phyloP scores from a whole-genome alignment of 2,888 invertebrate species.

The Iphiclides podalirius region DNA sequence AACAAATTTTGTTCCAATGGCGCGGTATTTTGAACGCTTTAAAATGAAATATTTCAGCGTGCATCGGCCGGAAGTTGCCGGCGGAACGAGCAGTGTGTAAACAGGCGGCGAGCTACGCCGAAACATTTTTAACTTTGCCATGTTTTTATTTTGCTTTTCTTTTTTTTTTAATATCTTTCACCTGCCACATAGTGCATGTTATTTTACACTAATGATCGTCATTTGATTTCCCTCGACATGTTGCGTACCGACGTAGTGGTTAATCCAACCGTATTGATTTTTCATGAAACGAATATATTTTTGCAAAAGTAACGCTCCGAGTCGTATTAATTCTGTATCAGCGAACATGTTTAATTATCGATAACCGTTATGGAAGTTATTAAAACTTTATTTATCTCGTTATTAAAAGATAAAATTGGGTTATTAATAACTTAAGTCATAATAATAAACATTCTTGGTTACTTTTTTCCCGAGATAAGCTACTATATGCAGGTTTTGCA shows the following conservation, averaged over 20 bases:
- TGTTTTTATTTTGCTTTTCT: constrained; percentile 37
- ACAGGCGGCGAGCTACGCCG: constrained; percentile 46
- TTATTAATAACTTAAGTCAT: too few species aligned
- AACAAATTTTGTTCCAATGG: constrained; percentile 26
- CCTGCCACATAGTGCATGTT: constrained; percentile 9
- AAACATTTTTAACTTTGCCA: constrained; percentile 52
- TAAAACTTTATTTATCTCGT: constrained; percentile 4
- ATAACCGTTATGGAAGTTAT: neutral
- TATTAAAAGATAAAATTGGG: too few species aligned
- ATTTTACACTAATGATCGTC: constrained; percentile 21
- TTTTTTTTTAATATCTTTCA: constrained; percentile 26
- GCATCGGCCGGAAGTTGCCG: constrained; percentile 51
- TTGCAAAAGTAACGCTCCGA: constrained; percentile 2
- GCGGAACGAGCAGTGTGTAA: constrained; percentile 48
- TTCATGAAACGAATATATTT: constrained; percentile 5
- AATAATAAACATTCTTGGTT: too few species aligned
- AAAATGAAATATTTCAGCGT: constrained; percentile 53
- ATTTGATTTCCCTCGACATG: constrained; percentile 19
- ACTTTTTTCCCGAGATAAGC: too few species aligned
- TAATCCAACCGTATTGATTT: constrained; percentile 2
- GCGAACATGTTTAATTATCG: constrained; percentile 4
- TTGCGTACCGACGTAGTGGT: neutral
- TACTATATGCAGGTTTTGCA: too few species aligned
- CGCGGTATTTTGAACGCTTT: constrained; percentile 30
- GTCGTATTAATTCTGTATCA: constrained; percentile 4